Evolutionary conservation across 1,140 invertebrate species (phyloP), one percentile per base, ranked within the genome.

Genomic region (Eciton burchellii): DNA sequence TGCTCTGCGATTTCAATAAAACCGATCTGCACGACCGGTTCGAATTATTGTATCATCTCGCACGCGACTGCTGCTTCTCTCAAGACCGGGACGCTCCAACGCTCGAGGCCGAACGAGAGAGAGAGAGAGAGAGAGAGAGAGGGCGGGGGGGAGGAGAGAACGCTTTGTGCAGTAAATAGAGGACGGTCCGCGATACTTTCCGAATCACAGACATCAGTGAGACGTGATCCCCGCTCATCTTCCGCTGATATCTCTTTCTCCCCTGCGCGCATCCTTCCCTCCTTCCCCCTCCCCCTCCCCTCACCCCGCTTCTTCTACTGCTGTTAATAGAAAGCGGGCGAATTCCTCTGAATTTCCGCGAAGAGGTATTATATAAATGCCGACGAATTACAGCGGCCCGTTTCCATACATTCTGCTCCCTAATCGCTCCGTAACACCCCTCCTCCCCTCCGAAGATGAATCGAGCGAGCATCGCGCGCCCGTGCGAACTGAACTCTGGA

Each of bases 401-500:
- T 76, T 76, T 19, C 19, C 68, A 12, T 68, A 56, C 24, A 70
- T 57, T 70, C 49, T 66, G 62, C n/a, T 43, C 35, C 63, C 24
- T 79, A 79, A 79, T 79, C 52, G 74, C 4, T 56, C n/a, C n/a
- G 35, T 21, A 79, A 79, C 70, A 16, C 56, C 29, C 21, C 63
- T 16, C n/a, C 49, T 29, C 3, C 12, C n/a, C 24, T n/a, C 35
- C 29, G 54, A 89, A 88, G 87, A 86, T 90, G 86, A 89, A 90
- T 84, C 83, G 84, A 89, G 83, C 85, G 86, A 74, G 82, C 83
- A 85, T 79, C 66, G 81, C 82, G 47, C 82, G 66, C 81, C 77
- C 82, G 43, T 24, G 74, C 62, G 26, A 68, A 47, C 21, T 45
- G 52, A 57, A 79, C 70, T 35, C 63, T 74, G 43, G 43, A 81